A percentile compares a stretch with the other conserved stretches of the same genome.
Conservation (phyloP, 2,797 vertebrate genomes). For the Brachyrhaphis roseni region DNA sequence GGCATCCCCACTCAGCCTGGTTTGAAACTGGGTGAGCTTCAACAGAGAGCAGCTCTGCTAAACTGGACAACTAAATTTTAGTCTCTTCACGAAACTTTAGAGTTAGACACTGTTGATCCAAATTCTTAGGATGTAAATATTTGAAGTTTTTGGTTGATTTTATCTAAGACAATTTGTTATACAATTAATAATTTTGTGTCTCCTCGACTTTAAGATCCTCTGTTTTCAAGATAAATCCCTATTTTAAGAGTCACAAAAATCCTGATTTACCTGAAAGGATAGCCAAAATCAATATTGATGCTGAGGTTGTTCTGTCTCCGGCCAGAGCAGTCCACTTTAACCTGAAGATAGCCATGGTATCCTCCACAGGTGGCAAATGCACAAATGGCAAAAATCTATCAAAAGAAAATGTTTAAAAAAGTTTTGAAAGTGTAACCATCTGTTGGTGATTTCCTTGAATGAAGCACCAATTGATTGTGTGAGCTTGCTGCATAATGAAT, state of each 20-base stretch:
- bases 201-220: not conserved
- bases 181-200: not conserved
- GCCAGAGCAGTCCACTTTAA: slow-evolving; percentile 96
- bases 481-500: slow-evolving; percentile 36
- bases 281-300: slow-evolving; percentile 90
- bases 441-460: not conserved
- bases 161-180: not conserved
- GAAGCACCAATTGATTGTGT: not conserved
- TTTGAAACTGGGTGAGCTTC: slow-evolving; percentile 36
- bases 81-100: slow-evolving; percentile 6
- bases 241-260: not conserved
- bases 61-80: slow-evolving; percentile 17
- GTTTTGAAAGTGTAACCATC: not conserved
- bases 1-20: slow-evolving; percentile 32
- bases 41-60: slow-evolving; percentile 14
- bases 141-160: not conserved
- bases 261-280: slow-evolving; percentile 92
- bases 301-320: slow-evolving; percentile 91
- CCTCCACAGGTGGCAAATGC: slow-evolving; percentile 99
- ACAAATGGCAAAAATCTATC: slow-evolving; percentile 99
- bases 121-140: not conserved
- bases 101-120: not conserved
- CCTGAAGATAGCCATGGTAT: slow-evolving; percentile 93
- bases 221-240: not conserved
- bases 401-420: slow-evolving; percentile 40